These are phyloP conservation scores for Philonicus albiceps DNA, from an alignment of 2,888 invertebrate species.

Conservation along the genomic window DNA sequence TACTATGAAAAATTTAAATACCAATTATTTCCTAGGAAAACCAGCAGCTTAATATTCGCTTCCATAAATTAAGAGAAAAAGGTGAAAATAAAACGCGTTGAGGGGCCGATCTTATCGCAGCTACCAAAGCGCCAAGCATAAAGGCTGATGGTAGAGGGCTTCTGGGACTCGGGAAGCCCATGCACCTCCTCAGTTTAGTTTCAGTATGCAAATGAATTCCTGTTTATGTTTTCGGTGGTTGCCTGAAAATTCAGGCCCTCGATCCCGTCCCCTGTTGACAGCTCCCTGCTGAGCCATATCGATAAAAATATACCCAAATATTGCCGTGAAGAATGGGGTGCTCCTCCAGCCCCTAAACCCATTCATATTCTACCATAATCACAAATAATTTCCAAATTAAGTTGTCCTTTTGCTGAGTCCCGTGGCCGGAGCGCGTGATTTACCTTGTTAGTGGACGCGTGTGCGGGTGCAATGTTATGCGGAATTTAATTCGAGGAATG, in stretches of 20 bases:
- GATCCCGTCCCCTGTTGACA: constrained; percentile 10
- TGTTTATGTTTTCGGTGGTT: constrained; percentile 11
- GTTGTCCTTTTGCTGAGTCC: constrained; percentile 17
- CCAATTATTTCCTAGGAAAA: neutral
- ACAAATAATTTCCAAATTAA: constrained; percentile 40
- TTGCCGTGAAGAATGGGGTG: constrained; percentile 40
- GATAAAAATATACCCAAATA: neutral
- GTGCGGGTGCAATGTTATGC: constrained; percentile 19
- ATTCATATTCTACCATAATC: constrained; percentile 1
- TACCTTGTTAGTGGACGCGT: constrained; percentile 30
- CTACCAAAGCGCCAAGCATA: constrained; percentile 31
- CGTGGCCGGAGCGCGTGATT: constrained; percentile 24
- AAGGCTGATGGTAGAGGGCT: constrained; percentile 22
- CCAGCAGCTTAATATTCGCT: neutral
- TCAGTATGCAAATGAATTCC: constrained; percentile 35
- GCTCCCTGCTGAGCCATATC: neutral
- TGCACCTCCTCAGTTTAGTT: constrained; percentile 3
- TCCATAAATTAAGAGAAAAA: neutral
- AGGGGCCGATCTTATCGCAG: constrained; percentile 24
- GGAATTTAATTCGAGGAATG: constrained; percentile 32
- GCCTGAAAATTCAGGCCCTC: neutral
- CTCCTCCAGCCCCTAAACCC: neutral
- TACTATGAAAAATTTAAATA: neutral
- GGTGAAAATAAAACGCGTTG: neutral
- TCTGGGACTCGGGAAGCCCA: constrained; percentile 35